phyloP scores from a whole-genome alignment of 37 sponge, comb jelly and placozoan species.

The Crambe crambe region DNA sequence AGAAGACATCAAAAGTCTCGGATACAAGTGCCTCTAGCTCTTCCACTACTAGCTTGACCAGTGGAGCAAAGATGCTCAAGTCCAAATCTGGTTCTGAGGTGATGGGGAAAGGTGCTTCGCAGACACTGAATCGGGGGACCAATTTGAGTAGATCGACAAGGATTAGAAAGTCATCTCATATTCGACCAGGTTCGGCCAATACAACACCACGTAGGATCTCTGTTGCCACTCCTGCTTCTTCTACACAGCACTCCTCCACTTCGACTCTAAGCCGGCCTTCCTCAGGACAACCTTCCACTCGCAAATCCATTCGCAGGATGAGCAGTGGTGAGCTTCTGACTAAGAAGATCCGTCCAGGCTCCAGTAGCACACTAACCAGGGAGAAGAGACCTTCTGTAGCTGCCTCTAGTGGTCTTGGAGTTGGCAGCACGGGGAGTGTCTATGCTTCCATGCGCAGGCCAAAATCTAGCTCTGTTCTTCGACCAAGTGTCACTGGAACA shows the following conservation, averaged over 20 bases:
- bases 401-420: background rate
- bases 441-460: background rate
- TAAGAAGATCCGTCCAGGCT: slow-evolving; percentile 9
- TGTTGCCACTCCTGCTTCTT: background rate
- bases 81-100: background rate
- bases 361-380: background rate
- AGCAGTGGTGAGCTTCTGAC: background rate
- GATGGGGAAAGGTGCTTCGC: background rate
- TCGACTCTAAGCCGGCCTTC: background rate
- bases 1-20: background rate
- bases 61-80: background rate
- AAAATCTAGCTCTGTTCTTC: background rate
- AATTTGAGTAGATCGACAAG: background rate
- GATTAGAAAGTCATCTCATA: background rate
- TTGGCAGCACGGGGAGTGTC: background rate
- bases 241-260: background rate
- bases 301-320: slow-evolving; percentile 6
- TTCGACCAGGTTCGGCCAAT: background rate
- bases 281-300: background rate
- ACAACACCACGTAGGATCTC: background rate
- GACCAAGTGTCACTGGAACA: background rate
- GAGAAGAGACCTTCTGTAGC: background rate
- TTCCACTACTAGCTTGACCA: background rate
- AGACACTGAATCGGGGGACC: background rate
- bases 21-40: background rate